Evolutionary conservation across 2,113 vertebrate genomes (phyloP), one percentile per base, ranked within the genome.

Genomic region (Macroglossus sobrinus): DNA sequence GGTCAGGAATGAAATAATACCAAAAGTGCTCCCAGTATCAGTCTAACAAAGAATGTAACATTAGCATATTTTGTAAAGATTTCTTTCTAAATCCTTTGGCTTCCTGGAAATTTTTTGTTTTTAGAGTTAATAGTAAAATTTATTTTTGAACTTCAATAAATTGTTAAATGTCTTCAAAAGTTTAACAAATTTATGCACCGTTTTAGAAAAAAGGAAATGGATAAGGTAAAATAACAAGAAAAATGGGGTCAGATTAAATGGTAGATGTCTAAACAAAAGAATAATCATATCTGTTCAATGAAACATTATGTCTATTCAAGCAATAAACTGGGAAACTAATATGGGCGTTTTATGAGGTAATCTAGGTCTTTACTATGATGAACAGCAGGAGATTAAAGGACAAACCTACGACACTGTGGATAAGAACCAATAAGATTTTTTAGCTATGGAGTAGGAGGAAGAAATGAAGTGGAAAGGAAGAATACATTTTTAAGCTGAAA

Each of bases 101-200:
- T 98, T 97, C 96, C 97, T 96, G 97, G 98, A 95, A 97, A 97
- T 97, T 98, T 84, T 93, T 4, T 33, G 9, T 79, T 97, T 92
- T 47, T 92, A 59, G 16, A 71, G 69, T 72, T 88, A 76, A 53
- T 38, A 79, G 43, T 50, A 43, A 57, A 80, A 75, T 63, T 84
- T 57, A 35, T 89, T 69, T 91, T 93, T 59, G 79, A 4, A 72
- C 93, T 88, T 94, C 85, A 94, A 75, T 98, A 98, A 97, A 98
- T 98, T 97, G 96, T 98, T 98, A 98, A 98, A 97, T 98, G 98
- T 98, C 97, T 97, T 98, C 96, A 97, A 97, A 98, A 81, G 98
- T 98, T 98, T 98, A 98, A 98, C 98, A 98, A 97, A 97, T 97
- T 82, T 97, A 96, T 98, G 10, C n/a, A 10, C 63, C 28, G 66